Base-by-base conservation (phyloP, 2,888 invertebrate genomes). In the Leptopilina drosophilae region DNA sequence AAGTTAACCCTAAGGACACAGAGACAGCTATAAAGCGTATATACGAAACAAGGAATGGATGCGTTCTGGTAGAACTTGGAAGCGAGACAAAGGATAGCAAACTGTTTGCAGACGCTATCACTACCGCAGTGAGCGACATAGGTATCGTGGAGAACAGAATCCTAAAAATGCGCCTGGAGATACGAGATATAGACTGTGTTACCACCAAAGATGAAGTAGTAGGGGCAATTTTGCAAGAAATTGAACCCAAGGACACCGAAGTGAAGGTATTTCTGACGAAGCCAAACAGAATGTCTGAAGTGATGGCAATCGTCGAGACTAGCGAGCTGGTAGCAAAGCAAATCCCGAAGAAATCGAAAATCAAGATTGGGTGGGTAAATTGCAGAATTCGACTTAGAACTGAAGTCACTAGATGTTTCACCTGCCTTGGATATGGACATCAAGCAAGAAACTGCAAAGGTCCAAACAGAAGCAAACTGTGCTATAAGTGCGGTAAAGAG, bases 401-500 rank as follows among this genome's bases (percentile, higher is more conserved):
- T 59, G 15, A 59, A 15, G 59, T 59, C 7, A 14, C 59, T n/a
- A 59, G 79, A 33, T 79, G 81, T 64, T 79, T 26, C 65, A 77
- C 20, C 53, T 78, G 78, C 69, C 80, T 64, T 7, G 78, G 81
- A 49, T 82, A 76, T n/a, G 78, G 81, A 73, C 81, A 82, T 62
- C 46, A 26, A 15, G 15, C 77, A 11, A 49, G 59, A 8, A 20
- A 42, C 15, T 82, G 77, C 59, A 64, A 53, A 4, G 79, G 76
- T 15, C 78, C 81, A 2, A 81, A 86, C 66, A 59, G 84, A 49
- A 79, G 79, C 26, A 77, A 64, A 9, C 76, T 78, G 2, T 86
- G 83, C 80, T 81, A 46, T 59, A 82, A 80, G 65, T 86, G 84
- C 65, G 84, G 86, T n/a, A 59, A 67, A 64, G 77, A 53, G 11